Base-by-base conservation (phyloP, 2,797 vertebrate species). In the Micrastur ruficollis region DNA sequence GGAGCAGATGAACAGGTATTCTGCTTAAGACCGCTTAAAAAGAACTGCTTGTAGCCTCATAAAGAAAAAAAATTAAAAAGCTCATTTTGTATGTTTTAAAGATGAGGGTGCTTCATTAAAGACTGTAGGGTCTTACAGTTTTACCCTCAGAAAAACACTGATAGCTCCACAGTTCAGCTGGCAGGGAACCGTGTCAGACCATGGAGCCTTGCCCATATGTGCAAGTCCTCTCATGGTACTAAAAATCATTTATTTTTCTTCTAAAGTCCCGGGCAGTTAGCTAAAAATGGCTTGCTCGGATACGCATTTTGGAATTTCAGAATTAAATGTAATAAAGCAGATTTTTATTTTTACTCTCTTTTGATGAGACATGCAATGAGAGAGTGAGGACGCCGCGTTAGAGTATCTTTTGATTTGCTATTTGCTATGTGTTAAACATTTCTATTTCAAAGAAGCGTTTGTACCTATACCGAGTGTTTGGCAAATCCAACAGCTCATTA, bases 401-500 rank as follows among this genome's bases (percentile, higher is more conserved):
- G 84, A 75, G 36, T 75, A 63, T 80, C 85, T 95, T 96, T 94
- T 93, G 62, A 94, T 95, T 97, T 94, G 74, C 82, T 94, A 46
- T 95, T 96, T 94, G 84, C 79, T 93, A 1, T 95, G 71, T 91
- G 78, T 94, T 87, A 88, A 81, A 93, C 86, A 93, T 96, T 98
- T 93, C 89, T 89, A 81, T 95, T 96, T 96, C 94, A 93, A 89
- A 74, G 91, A 89, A 73, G 21, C 14, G 53, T 96, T 90, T 94
- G 91, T 93, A 74, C 68, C 78, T 90, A 82, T 95, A 62, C 74
- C 1, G 14, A 83, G 46, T 76, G 72, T 86, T 96, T 86, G 44
- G 90, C 86, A 89, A 87, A 95, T 94, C 91, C 87, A 86, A 34
- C 70, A 93, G 83, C 94, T 97, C 94, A 91, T 98, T 97, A 97